Base-by-base conservation (phyloP, 2,797 vertebrate species). In the Micropoecilia bifurca region DNA sequence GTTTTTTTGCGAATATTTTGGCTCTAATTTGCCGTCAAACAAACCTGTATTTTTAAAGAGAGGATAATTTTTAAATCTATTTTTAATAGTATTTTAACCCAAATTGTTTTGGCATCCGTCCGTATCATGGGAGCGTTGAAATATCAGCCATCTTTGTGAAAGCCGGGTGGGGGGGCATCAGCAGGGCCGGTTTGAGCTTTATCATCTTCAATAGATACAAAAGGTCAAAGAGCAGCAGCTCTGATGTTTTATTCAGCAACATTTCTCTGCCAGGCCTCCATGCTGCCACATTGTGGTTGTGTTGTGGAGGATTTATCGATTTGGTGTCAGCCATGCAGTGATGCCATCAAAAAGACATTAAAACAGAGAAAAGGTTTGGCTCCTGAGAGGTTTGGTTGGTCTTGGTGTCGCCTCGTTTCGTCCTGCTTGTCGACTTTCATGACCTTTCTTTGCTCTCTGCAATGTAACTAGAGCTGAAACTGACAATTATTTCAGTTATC, bases 171-270 rank as follows among this genome's bases (percentile, higher is more conserved):
- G 9, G 9, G 13, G 28, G 59, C 30, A 1, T 61, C 59, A 61
- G 14, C 16, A 61, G 33, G 14, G 30, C 18, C 36, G 30, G 61
- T 22, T 1, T 39, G 30, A 18, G 61, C 18, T 20, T 18, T 39
- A 36, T 5, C 5, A 33, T 61, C 57, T 28, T 28, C 28, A 33
- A 10, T 61, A 30, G 28, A 16, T 16, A 9, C 33, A 8, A 66
- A 66, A 66, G 61, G 33, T 39, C 61, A 66, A 66, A 63, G 30
- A 36, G 10, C 59, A 61, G 59, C 59, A 63, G 30, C 33, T 66
- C 33, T 66, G 61, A 66, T 66, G 61, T 66, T 66, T 66, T 66
- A 66, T 66, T 36, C 33, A 66, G 61, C 16, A 36, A 9, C 33
- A 22, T 39, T 66, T 22, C 30, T 39, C 13, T 61, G 59, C 30